Evolutionary conservation across 2,797 vertebrate species (phyloP).

Genomic region (Rallus crepitans): DNA sequence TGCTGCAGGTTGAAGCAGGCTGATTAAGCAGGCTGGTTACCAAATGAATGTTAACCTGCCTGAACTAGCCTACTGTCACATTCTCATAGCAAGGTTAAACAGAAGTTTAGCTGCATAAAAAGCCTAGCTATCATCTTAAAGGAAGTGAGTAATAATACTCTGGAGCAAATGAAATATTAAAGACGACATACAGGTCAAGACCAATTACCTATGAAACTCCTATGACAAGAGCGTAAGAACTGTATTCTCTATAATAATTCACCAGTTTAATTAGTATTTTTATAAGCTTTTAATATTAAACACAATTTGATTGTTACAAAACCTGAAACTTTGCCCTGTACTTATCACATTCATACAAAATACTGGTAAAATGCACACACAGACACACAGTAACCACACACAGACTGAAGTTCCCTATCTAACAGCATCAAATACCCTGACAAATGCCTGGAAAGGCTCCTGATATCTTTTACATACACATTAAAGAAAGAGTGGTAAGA

Average conservation of each 20-base stretch:
- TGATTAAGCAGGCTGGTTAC: constrained; percentile 81
- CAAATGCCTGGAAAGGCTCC: constrained; percentile 56
- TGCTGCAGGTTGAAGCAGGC: constrained; percentile 82
- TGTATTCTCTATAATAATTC: constrained; percentile 44
- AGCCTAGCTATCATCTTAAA: constrained; percentile 49
- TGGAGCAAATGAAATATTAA: constrained; percentile 73
- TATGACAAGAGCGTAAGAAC: constrained; percentile 60
- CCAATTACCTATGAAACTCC: constrained; percentile 75
- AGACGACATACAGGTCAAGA: constrained; percentile 71
- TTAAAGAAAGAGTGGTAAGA: constrained; percentile 44
- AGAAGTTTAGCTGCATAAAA: constrained; percentile 79
- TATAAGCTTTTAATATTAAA: constrained; percentile 49
- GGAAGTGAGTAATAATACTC: constrained; percentile 77
- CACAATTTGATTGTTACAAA: constrained; percentile 62
- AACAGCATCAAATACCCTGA: constrained; percentile 31
- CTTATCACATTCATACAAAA: background rate
- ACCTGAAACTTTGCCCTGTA: constrained; percentile 25
- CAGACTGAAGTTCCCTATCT: background rate
- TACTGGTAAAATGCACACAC: background rate
- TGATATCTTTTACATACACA: background rate
- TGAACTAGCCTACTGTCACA: constrained; percentile 82
- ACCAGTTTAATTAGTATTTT: constrained; percentile 50
- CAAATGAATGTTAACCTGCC: constrained; percentile 79
- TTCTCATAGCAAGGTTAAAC: constrained; percentile 82
- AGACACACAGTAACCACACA: background rate